These are phyloP conservation scores for Peromyscus maniculatus DNA, from an alignment of 2,113 vertebrate genomes.

Conservation along the genomic window DNA sequence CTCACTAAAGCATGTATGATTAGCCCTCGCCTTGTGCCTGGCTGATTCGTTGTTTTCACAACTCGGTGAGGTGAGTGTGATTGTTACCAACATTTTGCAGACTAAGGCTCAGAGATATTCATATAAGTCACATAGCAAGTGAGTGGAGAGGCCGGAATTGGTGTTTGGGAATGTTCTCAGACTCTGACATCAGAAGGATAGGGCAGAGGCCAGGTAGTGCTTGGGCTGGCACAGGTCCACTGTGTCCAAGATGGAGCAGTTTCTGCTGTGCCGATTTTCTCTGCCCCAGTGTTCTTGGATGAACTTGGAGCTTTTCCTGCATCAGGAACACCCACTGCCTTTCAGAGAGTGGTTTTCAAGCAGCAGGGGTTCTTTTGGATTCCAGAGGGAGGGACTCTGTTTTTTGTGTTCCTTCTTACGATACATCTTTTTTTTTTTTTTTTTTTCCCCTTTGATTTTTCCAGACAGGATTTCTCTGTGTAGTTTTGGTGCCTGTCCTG, in stretches of 20 bases:
- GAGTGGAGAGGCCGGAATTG: neutral
- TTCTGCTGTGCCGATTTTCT: neutral
- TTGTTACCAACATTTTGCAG: neutral
- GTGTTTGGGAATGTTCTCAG: neutral
- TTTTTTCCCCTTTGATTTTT: too few species aligned
- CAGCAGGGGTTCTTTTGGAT: constrained; percentile 45
- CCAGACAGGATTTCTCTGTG: too few species aligned
- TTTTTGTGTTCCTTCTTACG: constrained; percentile 74
- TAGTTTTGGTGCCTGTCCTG: too few species aligned
- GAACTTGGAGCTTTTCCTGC: neutral
- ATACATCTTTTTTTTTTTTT: constrained; percentile 59
- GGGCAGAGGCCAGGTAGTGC: neutral
- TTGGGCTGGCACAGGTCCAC: neutral
- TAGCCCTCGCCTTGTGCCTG: neutral
- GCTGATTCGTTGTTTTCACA: neutral
- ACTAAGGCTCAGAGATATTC: neutral
- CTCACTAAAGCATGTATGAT: rapidly evolving
- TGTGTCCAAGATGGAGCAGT: neutral
- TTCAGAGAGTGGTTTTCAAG: constrained; percentile 67
- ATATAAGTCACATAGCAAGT: neutral
- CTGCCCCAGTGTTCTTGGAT: constrained; percentile 7
- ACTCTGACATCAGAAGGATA: neutral
- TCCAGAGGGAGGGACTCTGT: constrained; percentile 42
- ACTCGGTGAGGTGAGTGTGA: neutral
- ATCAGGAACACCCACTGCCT: constrained; percentile 55